Conservation (phyloP, 37 sponge, comb jelly and placozoan species). For the Geodia barretti region DNA sequence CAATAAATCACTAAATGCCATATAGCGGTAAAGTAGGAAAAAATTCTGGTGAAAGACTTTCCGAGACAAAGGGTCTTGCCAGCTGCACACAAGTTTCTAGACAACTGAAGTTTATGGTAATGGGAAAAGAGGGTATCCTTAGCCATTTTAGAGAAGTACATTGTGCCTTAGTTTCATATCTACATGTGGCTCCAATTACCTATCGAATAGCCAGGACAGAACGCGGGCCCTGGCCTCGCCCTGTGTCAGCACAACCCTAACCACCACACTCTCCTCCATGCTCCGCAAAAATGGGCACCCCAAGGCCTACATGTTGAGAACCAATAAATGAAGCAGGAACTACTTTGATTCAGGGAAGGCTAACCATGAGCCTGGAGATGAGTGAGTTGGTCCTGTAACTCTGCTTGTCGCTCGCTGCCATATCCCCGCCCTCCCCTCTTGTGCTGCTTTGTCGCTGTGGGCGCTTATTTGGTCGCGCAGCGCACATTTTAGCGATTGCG, state of each 20-base stretch:
- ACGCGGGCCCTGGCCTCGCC: conserved; percentile 73
- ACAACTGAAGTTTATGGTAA: too few relatives aligned
- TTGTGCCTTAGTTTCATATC: too few relatives aligned
- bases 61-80: too few relatives aligned
- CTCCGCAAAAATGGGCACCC: conserved; percentile 69
- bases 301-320: conserved; percentile 35
- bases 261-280: conserved; percentile 42
- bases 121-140: too few relatives aligned
- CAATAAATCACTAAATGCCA: too few relatives aligned
- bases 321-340: not conserved
- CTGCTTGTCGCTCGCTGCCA: too few relatives aligned
- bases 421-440: too few relatives aligned
- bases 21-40: too few relatives aligned
- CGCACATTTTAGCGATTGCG: not conserved
- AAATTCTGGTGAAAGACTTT: too few relatives aligned
- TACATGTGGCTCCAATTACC: conserved; percentile 21
- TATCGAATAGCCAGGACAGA: conserved; percentile 68
- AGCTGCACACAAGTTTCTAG: too few relatives aligned
- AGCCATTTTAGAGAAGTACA: too few relatives aligned
- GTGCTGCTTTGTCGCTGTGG: too few relatives aligned
- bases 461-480: not conserved
- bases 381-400: not conserved
- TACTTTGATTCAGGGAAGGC: not conserved
- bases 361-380: not conserved
- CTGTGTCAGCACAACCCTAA: conserved; percentile 52